Percentiles rank a stretch among this genome's conserved stretches.
These are phyloP conservation scores for Heliornis fulica DNA, from an alignment of 2,113 vertebrate species.

Conservation along the genomic window DNA sequence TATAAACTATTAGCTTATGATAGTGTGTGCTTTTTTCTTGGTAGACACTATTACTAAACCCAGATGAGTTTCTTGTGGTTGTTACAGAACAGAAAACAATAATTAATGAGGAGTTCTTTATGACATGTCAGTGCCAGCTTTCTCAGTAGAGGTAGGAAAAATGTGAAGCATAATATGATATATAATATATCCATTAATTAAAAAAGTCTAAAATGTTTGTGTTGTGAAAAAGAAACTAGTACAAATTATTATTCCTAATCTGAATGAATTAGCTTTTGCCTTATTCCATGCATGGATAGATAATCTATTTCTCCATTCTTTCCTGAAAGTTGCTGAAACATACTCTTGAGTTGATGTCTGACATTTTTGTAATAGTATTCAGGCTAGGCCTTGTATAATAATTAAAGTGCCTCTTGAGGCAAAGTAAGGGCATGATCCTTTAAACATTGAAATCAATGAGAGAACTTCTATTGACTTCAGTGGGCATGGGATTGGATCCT, in stretches of 20 bases:
- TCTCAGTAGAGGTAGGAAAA: conserved; percentile 81
- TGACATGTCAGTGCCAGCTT: conserved; percentile 74
- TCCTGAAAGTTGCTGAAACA: conserved; percentile 70
- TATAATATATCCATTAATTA: conserved; percentile 75
- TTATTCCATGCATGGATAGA: conserved; percentile 92
- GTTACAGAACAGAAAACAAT: conserved; percentile 62
- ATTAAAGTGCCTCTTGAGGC: conserved; percentile 60
- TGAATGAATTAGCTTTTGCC: conserved; percentile 86
- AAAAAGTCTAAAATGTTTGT: conserved; percentile 80
- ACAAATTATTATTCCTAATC: conserved; percentile 76
- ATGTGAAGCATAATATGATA: conserved; percentile 72
- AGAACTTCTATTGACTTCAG: conserved; percentile 41
- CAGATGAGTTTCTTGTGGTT: conserved; percentile 55
- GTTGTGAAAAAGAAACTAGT: conserved; percentile 81
- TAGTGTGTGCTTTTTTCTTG: conserved; percentile 65
- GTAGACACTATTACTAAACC: conserved; percentile 62
- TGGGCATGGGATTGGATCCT: conserved; percentile 41
- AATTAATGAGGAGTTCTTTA: conserved; percentile 67
- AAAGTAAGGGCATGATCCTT: conserved; percentile 45
- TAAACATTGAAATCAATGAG: conserved; percentile 51
- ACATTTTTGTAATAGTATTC: conserved; percentile 69
- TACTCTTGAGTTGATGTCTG: conserved; percentile 68
- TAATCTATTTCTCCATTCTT: conserved; percentile 82
- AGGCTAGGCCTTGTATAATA: conserved; percentile 63
- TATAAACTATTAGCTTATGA: conserved; percentile 68